Evolutionary conservation across 2,797 vertebrate genomes (phyloP).

Genomic region (Sternotherus odoratus): DNA sequence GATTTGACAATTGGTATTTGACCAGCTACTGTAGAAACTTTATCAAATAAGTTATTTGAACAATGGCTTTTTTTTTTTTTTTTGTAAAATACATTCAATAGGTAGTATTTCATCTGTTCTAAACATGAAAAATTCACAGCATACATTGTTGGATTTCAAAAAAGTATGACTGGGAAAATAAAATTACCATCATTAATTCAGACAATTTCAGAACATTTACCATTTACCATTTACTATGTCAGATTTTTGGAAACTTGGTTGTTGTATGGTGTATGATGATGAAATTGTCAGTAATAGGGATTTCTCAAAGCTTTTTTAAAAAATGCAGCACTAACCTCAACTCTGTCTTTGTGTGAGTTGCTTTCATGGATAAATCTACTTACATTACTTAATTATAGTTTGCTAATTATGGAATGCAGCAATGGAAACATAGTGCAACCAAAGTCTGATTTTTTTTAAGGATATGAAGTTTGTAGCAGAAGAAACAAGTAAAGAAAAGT

Average conservation of each 20-base stretch:
- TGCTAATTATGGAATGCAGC: not conserved
- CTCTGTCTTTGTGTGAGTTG: not conserved
- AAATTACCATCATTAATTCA: not conserved
- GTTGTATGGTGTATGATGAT: accelerated
- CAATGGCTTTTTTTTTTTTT: not conserved
- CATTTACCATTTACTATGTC: too few species aligned
- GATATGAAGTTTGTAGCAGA: not conserved
- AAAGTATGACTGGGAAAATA: accelerated
- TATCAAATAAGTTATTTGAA: not conserved
- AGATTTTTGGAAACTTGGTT: accelerated
- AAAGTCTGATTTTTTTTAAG: not conserved
- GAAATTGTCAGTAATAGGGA: not conserved
- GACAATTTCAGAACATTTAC: not conserved
- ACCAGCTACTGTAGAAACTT: not conserved
- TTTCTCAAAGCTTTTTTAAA: not conserved
- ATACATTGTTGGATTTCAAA: not conserved
- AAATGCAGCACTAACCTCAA: accelerated
- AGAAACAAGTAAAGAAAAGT: not conserved
- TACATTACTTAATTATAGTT: not conserved
- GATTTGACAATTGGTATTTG: not conserved
- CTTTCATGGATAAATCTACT: not conserved
- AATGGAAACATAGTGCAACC: not conserved
- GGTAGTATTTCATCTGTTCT: not conserved
- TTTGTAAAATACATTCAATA: not conserved
- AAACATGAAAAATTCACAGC: not conserved